Base-by-base conservation (phyloP, 1,140 invertebrate genomes). In the Neodiprion pinetum region DNA sequence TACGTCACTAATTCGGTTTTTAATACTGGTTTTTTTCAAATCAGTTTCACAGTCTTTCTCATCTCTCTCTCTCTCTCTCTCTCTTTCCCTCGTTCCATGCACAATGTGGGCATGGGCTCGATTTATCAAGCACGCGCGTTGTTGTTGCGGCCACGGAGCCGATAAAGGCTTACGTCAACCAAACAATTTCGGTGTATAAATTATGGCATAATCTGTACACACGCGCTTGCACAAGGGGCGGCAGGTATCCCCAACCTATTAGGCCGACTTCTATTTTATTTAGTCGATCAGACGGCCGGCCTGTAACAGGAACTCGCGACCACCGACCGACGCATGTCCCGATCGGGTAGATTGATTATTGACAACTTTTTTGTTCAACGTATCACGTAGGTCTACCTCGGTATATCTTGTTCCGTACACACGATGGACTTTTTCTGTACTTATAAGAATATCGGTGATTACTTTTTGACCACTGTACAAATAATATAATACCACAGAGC, bases 1-100 rank as follows among this genome's bases (percentile, higher is more conserved):
- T 84, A 80, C 83, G 84, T 61, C 53, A 61, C 53, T 61, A 61
- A 61, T 61, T 61, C n/a, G 28, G 28, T 40, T 40, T 40, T 40
- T 40, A 40, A 40, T 40, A 40, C 28, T 23, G 17, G 3, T 65
- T 65, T 14, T 17, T 65, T 17, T 65, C 61, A 14, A 14, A 14
- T 17, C 17, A 1, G 12, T 40, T 40, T 40, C 61, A 14, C 61
- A 65, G 8, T 73, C 50, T 72, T 67, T 67, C 17, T 72, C 50
- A 17, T 53, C 50, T 4, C 53, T 21, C 49, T 17, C 47, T 67
- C 1, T 70, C 28, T 9, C 48, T 48, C n/a, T 48, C 70, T 71
- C 23, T 71, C 12, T 21, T 12, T 9, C 73, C 10, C 75, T 17
- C 48, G 4, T 17, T 65, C 61, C 17, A 14, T 65, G 12, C 12